Percentiles rank a stretch among this genome's conserved stretches.
phyloP scores from a whole-genome alignment of 2,797 vertebrate genomes.

The Gephyroberyx darwinii region DNA sequence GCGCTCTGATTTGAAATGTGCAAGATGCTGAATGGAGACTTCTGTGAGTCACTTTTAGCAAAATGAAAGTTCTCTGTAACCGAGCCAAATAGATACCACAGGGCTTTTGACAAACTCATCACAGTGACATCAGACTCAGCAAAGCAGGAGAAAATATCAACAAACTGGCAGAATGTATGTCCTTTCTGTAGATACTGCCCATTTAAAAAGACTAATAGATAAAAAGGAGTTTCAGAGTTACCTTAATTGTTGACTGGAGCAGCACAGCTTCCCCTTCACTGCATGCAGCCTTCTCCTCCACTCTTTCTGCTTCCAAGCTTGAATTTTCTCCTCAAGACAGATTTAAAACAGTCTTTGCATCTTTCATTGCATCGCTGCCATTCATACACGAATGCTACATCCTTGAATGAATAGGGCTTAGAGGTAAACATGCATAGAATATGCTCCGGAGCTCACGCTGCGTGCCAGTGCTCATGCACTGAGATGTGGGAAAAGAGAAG shows the following conservation, averaged over 20 bases:
- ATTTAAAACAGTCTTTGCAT: slow-evolving; percentile 13
- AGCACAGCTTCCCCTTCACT: slow-evolving; percentile 50
- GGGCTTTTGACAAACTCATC: slow-evolving; percentile 10
- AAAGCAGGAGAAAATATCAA: background rate
- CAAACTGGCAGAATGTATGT: background rate
- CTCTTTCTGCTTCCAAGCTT: slow-evolving; percentile 40
- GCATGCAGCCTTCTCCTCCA: slow-evolving; percentile 29
- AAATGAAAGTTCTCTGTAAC: slow-evolving; percentile 48
- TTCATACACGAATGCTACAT: background rate
- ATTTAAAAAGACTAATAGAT: slow-evolving; percentile 7
- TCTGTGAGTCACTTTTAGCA: slow-evolving; percentile 8
- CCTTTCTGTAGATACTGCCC: background rate
- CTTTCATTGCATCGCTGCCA: slow-evolving; percentile 22
- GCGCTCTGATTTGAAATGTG: too few species aligned
- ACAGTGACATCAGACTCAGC: background rate
- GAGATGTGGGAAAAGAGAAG: slow-evolving; percentile 58
- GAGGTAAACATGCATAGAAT: slow-evolving; percentile 41
- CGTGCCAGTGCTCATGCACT: slow-evolving; percentile 52
- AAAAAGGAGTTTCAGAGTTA: slow-evolving; percentile 42
- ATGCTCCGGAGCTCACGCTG: slow-evolving; percentile 30
- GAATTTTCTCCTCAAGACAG: slow-evolving; percentile 25
- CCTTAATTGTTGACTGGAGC: slow-evolving; percentile 54
- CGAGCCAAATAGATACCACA: background rate
- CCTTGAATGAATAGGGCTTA: slow-evolving; percentile 17
- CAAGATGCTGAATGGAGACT: too few species aligned